Percentiles rank a stretch among this genome's conserved stretches.
Evolutionary conservation across 2,797 vertebrate genomes (phyloP).

Genomic region (Gadopsis marmoratus): DNA sequence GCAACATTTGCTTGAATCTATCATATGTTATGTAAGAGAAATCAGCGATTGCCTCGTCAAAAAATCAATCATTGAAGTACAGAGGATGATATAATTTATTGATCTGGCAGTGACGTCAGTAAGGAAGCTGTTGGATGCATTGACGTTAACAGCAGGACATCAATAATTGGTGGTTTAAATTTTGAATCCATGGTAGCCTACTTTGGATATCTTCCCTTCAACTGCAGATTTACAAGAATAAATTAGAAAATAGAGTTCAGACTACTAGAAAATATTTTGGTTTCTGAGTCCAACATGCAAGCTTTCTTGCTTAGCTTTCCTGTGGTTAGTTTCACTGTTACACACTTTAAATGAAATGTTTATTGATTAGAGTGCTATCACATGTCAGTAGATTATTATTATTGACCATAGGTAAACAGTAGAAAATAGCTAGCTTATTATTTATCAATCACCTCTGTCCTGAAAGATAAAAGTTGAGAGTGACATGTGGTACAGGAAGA

Average conservation of each 20-base stretch:
- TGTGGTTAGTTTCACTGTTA: slow-evolving; percentile 16
- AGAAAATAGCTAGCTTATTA: slow-evolving; percentile 11
- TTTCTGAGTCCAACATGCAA: neutral
- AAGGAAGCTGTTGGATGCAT: neutral
- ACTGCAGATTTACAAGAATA: neutral
- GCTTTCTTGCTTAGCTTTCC: neutral
- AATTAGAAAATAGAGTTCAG: neutral
- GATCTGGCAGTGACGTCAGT: neutral
- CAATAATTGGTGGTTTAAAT: neutral
- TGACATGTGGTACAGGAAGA: slow-evolving; percentile 6
- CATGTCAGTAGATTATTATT: neutral
- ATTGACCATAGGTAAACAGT: neutral
- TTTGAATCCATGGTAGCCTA: neutral
- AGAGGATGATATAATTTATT: no score
- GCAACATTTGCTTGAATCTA: slow-evolving; percentile 1
- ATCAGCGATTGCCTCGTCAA: neutral
- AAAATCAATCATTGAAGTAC: slow-evolving; percentile 7
- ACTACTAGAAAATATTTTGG: neutral
- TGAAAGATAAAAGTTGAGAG: neutral
- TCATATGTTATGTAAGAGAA: neutral
- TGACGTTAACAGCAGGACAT: neutral
- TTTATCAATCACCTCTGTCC: slow-evolving; percentile 19
- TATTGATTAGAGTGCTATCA: slow-evolving; percentile 5
- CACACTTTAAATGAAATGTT: neutral
- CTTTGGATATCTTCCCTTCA: neutral